Evolutionary conservation across 2,888 invertebrate species (phyloP), one percentile per base, ranked within the genome.

Genomic region (Crepidodera aurea): DNA sequence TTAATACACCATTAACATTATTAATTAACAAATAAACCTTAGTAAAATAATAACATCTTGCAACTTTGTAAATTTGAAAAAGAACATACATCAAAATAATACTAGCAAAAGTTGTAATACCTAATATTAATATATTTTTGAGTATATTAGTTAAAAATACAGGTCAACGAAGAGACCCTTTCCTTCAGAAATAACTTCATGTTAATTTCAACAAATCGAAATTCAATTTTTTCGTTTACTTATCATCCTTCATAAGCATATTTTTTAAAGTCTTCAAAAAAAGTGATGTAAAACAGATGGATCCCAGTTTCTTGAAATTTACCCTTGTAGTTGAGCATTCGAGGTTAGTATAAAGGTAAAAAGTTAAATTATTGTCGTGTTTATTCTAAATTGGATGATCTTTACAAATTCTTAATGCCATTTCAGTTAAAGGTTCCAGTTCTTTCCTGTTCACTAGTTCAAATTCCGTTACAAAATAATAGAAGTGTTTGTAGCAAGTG

Each of bases 401-500:
- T 76, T 87, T 88, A 75, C 91, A 92, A 65, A 92, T 88, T 75
- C 84, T 87, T 2, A 84, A 80, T 6, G 91, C 90, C 90, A 92
- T 90, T 80, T 91, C 91, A 13, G 85, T 84, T 68, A 95, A 80
- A 0, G 95, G 95, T 78, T 95, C 94, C 69, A 96, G 80, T 80
- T 96, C 95, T 78, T 93, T 93, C 27, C 85, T 81, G 70, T 90
- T 90, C 44, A 96, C 89, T 72, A 96, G 83, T 74, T 91, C 90
- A 77, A 94, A 93, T 80, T 96, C 94, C 46, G 88, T 89, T 15
- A 95, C 91, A 81, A 96, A 96, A 78, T 93, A 96, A 79, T 93
- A 95, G 80, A 94, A 96, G 80, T 96, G 95, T 78, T 96, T 96
- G 83, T 95, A 96, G 78, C 95, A 95, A 0, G 94, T 94, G 80